phyloP scores from a whole-genome alignment of 2,797 vertebrate species.

The Synaphobranchus kaupii region DNA sequence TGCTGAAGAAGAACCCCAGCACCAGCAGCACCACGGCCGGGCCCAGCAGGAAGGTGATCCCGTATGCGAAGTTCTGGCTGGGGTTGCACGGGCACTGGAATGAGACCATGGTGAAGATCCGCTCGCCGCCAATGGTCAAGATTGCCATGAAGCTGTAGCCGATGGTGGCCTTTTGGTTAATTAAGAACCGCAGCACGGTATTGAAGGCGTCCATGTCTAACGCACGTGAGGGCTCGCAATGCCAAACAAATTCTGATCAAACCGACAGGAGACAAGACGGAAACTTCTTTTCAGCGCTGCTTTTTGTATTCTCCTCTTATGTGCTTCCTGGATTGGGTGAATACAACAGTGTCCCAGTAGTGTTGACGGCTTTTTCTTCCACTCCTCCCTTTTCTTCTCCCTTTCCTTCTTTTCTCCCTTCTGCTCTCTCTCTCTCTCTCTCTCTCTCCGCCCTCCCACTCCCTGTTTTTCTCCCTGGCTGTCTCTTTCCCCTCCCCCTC shows the following conservation, averaged over 20 bases:
- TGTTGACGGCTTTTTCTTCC: constrained; percentile 1
- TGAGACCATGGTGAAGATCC: constrained; percentile 85
- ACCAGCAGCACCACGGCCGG: constrained; percentile 83
- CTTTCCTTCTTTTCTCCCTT: background rate
- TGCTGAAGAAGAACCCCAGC: constrained; percentile 81
- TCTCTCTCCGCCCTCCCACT: constrained; percentile 11
- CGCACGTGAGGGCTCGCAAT: background rate
- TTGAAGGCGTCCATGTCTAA: constrained; percentile 83
- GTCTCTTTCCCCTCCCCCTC: background rate
- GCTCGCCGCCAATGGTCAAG: constrained; percentile 85
- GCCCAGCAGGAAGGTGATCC: constrained; percentile 83
- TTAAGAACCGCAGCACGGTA: constrained; percentile 77
- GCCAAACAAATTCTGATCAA: background rate
- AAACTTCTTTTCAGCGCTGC: background rate
- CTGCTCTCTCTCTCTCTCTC: background rate
- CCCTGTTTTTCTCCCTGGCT: background rate
- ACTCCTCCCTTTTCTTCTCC: constrained; percentile 25
- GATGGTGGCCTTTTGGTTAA: constrained; percentile 83
- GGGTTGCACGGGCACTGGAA: constrained; percentile 91
- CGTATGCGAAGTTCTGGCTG: constrained; percentile 81
- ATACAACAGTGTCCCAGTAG: background rate
- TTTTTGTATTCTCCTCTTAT: constrained; percentile 22
- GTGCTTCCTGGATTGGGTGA: background rate
- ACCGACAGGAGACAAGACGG: background rate
- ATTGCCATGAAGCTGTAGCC: constrained; percentile 91